These are phyloP conservation scores for Zaprionus obscuricornis DNA, from an alignment of 2,888 invertebrate genomes.

Conservation along the genomic window DNA sequence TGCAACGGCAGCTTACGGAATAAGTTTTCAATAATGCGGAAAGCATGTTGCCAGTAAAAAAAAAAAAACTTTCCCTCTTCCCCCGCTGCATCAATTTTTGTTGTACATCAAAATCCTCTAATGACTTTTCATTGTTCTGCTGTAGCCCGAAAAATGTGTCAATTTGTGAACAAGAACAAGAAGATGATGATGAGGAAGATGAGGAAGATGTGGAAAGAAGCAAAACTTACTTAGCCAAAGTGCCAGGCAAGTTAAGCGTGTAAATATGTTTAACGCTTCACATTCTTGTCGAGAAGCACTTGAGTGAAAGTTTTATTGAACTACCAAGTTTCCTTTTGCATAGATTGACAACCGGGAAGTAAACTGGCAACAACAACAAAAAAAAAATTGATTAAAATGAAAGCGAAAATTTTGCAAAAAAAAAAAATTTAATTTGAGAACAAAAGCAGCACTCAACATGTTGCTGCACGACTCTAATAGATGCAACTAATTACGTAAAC, in stretches of 20 bases:
- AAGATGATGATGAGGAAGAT: too few species aligned
- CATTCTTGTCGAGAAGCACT: constrained; percentile 41
- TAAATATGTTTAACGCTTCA: constrained; percentile 57
- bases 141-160: constrained; percentile 55
- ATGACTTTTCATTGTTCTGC: constrained; percentile 64
- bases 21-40: constrained; percentile 73
- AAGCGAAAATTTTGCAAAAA: constrained; percentile 16
- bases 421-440: constrained; percentile 31
- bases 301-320: constrained; percentile 34
- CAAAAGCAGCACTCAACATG: too few species aligned
- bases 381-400: neutral
- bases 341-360: neutral
- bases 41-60: constrained; percentile 49
- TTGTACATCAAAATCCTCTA: constrained; percentile 60
- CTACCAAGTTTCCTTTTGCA: neutral
- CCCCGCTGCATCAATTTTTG: constrained; percentile 33
- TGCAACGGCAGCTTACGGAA: constrained; percentile 57
- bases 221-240: constrained; percentile 48
- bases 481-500: constrained; percentile 28
- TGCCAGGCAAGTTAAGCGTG: constrained; percentile 55
- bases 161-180: too few species aligned
- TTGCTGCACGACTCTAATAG: constrained; percentile 18
- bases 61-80: neutral
- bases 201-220: neutral
- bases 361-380: neutral